Conservation (phyloP, 2,797 vertebrate genomes). For the Gymnothorax javanicus region DNA sequence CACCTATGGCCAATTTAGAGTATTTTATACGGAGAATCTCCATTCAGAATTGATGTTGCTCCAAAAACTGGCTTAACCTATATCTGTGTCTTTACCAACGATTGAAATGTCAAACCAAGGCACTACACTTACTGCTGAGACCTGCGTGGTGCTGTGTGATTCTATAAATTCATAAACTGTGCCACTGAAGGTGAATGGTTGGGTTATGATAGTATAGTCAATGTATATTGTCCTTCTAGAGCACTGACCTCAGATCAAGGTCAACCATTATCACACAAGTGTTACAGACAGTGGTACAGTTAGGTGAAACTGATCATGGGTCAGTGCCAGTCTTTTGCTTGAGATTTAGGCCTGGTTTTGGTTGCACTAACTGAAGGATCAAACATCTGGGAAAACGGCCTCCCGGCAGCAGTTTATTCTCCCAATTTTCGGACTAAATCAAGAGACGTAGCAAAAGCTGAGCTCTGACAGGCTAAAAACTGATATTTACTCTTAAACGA, state of each 20-base stretch:
- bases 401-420: neutral
- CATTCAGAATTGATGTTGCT: no score
- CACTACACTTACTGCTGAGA: no score
- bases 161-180: no score
- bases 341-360: neutral
- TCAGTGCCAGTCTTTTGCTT: neutral
- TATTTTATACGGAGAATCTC: no score
- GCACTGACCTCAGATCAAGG: neutral
- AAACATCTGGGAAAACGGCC: neutral
- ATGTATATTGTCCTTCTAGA: neutral
- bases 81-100: no score
- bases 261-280: neutral
- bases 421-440: neutral
- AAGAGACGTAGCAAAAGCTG: neutral
- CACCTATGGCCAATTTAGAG: no score
- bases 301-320: neutral
- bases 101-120: no score
- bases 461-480: neutral
- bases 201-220: neutral
- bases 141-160: no score
- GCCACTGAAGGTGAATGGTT: no score
- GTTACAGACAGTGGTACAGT: neutral
- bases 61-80: no score
- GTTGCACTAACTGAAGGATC: neutral
- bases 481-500: no score